phyloP scores from a whole-genome alignment of 2,888 invertebrate genomes.

The Bellardia pandia region DNA sequence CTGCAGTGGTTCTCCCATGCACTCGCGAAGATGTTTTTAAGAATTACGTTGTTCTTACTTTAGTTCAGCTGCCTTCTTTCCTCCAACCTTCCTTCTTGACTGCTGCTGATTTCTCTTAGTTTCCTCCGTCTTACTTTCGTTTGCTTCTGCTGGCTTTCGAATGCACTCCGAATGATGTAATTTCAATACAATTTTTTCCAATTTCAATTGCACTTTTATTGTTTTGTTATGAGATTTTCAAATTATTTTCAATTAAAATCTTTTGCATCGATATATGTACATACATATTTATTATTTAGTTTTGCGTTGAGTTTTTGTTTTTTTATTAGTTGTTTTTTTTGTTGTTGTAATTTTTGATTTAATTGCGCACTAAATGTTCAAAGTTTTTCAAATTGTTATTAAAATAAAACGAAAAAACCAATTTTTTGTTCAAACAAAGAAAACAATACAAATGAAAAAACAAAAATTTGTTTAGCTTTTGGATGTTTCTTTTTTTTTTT shows the following conservation, averaged over 20 bases:
- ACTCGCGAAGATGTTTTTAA: background rate
- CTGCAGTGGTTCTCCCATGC: conserved; percentile 6
- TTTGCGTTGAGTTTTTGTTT: conserved; percentile 22
- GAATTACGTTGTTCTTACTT: conserved; percentile 24
- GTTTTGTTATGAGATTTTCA: conserved; percentile 53
- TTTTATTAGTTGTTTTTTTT: conserved; percentile 1
- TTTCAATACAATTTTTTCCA: conserved; percentile 30
- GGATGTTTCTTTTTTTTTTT: conserved; percentile 18
- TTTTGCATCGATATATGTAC: conserved; percentile 45
- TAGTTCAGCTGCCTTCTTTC: conserved; percentile 1
- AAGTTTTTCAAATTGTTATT: conserved; percentile 41
- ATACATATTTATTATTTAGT: conserved; percentile 41
- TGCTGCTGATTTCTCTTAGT: background rate
- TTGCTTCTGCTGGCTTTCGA: conserved; percentile 20
- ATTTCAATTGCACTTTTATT: conserved; percentile 64
- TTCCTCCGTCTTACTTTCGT: background rate
- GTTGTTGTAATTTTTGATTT: conserved; percentile 55
- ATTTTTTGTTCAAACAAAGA: conserved; percentile 64
- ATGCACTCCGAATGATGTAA: conserved; percentile 57
- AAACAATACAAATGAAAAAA: conserved; percentile 64
- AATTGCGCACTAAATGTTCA: conserved; percentile 68
- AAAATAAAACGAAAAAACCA: conserved; percentile 55
- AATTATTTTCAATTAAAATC: conserved; percentile 60
- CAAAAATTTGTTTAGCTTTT: conserved; percentile 50
- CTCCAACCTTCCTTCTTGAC: background rate